Evolutionary conservation across 2,797 vertebrate genomes (phyloP), one percentile per base, ranked within the genome.

Genomic region (Takifugu rubripes): DNA sequence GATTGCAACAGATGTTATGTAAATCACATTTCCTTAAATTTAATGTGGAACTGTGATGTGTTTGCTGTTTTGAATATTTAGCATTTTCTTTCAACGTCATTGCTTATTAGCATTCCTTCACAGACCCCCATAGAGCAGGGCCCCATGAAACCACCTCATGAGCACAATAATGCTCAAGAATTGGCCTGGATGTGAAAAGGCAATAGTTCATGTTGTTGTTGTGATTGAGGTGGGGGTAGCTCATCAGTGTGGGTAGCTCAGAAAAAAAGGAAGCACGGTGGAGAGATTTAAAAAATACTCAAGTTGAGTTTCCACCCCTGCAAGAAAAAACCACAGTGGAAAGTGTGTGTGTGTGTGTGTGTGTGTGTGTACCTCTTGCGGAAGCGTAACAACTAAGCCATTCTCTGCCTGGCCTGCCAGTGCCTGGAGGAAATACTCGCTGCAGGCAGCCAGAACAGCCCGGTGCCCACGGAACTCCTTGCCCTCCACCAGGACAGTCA

Each of bases 391-490:
- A 73, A 95, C 93, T 90, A 95, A 87, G 78, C 94, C 94, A 94
- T 96, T 94, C 90, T 98, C 95, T 2, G 91, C 91, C 86, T 96
- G 97, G 80, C 93, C 93, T 40, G 95, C 93, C 79, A 99, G 90
- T 0, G 91, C 94, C 90, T 98, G 95, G 80, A 97, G 92, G 93
- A 99, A 99, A 87, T 98, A 99, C 87, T 98, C 95, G 84, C 96
- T 98, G 91, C 96, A 98, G 27, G 97, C 97, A 2, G 97, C 97
- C 92, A 99, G 92, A 77, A 99, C 97, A 61, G 97, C 94, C 71
- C 97, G 91, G 91, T 99, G 97, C 84, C 95, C 96, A 47, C 95
- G 94, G 90, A 99, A 98, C 90, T 98, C 96, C 90, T 96, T 96
- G 68, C 96, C 95, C 81, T 97, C 94, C 90, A 94, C 97, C 69